Base-by-base conservation (phyloP, 1,140 invertebrate species). In the Trachelipus rathkii region DNA sequence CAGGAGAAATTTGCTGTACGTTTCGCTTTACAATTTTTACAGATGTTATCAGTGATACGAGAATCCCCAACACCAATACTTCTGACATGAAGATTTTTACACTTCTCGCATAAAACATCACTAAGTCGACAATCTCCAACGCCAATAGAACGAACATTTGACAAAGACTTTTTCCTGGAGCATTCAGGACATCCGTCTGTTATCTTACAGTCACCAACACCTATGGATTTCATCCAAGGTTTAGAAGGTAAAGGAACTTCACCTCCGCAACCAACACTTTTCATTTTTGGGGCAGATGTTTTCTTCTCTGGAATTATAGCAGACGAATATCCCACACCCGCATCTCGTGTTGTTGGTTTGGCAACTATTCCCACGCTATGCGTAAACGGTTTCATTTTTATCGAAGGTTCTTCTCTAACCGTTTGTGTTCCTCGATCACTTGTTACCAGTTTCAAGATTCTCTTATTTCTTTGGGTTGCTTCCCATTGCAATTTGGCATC, bases 311-410 rank as follows among this genome's bases (percentile, higher is more conserved):
- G 10, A 10, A 19, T 11, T 9, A 24, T 43, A 45, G 87, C 19
- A 8, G 50, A 60, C 50, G 19, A 60, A 60, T 8, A 85, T 5
- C 87, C 87, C 76, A 84, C 83, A 70, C 86, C 88, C 46, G 86
- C 82, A 71, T 85, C 85, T 60, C 83, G 83, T 5, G 83, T 83
- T 71, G 84, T 84, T 23, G 85, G 84, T 67, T 82, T 83, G 85
- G 85, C 72, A 83, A n/a, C n/a, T 84, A 53, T 85, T 8, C 45
- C 74, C 19, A 76, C 74, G 45, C 66, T 76, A 33, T 77, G 79
- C 66, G 74, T 33, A 10, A 76, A 69, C 15, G 73, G 79, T 43
- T 78, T 69, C 66, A 76, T 74, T 66, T 72, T 77, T 19, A 33
- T 68, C 21, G 46, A n/a, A 9, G 72, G 43, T 33, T 45, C 43